Evolutionary conservation across 2,888 invertebrate genomes (phyloP).

Genomic region (Gymnosoma rotundatum): DNA sequence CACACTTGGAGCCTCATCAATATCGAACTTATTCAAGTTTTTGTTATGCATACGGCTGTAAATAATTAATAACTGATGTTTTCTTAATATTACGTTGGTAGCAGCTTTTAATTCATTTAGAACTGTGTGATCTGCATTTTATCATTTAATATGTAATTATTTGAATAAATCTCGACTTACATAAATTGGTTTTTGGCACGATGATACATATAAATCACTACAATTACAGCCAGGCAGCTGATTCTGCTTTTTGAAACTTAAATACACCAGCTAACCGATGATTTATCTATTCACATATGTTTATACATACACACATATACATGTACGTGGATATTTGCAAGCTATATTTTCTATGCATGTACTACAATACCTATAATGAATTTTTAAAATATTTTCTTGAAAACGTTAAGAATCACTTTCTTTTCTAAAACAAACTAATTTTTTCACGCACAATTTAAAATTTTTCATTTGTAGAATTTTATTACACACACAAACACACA

Average conservation of each 20-base stretch:
- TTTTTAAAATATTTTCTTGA: background rate
- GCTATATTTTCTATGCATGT: background rate
- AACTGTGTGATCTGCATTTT: too few relatives aligned
- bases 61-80: too few relatives aligned
- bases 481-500: background rate
- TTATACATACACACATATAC: background rate
- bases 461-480: conserved; percentile 38
- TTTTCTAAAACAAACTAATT: conserved; percentile 8
- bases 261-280: conserved; percentile 10
- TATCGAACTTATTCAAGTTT: too few relatives aligned
- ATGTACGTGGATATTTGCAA: background rate
- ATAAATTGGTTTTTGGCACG: conserved; percentile 29
- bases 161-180: conserved; percentile 46
- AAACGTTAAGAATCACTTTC: background rate
- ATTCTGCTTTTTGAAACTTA: conserved; percentile 12
- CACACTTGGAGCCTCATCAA: too few relatives aligned
- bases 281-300: background rate
- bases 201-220: conserved; percentile 23
- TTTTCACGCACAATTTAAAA: conserved; percentile 32
- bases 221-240: background rate
- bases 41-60: too few relatives aligned
- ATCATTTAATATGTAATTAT: conserved; percentile 2
- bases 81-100: too few relatives aligned
- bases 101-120: too few relatives aligned
- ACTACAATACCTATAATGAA: too few relatives aligned